phyloP scores from a whole-genome alignment of 1,140 invertebrate genomes.

The Mycetomoellerius zeteki region DNA sequence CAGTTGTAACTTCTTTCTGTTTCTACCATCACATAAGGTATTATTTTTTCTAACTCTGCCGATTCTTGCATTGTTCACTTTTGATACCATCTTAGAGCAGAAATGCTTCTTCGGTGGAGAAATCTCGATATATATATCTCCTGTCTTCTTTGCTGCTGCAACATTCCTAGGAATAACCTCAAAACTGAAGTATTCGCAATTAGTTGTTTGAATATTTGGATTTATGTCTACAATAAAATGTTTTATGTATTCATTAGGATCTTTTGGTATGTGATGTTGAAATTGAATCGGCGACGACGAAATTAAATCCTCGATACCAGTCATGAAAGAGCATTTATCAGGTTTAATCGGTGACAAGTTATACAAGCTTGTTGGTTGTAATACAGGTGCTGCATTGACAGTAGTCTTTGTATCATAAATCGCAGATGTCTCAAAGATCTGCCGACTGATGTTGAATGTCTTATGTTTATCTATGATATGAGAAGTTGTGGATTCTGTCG shows the following conservation, averaged over 20 bases:
- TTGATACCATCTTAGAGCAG: conserved; percentile 43
- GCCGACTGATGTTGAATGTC: conserved; percentile 30
- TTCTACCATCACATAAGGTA: conserved; percentile 33
- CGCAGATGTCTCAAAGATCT: not conserved
- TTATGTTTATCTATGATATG: not conserved
- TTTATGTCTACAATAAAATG: not conserved
- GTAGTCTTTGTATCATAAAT: not conserved
- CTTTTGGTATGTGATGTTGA: not conserved
- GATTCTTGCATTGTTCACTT: conserved; percentile 61
- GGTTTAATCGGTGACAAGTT: conserved; percentile 26
- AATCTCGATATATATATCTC: conserved; percentile 76
- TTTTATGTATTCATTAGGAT: not conserved
- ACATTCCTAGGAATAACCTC: not conserved
- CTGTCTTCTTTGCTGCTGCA: not conserved
- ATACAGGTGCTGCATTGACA: not conserved
- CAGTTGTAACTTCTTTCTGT: conserved; percentile 70
- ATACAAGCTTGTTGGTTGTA: not conserved
- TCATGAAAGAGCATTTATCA: not conserved
- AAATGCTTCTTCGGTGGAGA: conserved; percentile 75
- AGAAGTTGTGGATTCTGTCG: not conserved
- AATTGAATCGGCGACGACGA: conserved; percentile 66
- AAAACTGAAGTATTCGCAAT: conserved; percentile 22
- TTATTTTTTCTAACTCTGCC: conserved; percentile 79
- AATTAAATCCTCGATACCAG: not conserved
- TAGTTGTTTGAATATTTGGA: not conserved